Base-by-base conservation (phyloP, 2,888 invertebrate genomes). In the Lepidochrysops patricia region DNA sequence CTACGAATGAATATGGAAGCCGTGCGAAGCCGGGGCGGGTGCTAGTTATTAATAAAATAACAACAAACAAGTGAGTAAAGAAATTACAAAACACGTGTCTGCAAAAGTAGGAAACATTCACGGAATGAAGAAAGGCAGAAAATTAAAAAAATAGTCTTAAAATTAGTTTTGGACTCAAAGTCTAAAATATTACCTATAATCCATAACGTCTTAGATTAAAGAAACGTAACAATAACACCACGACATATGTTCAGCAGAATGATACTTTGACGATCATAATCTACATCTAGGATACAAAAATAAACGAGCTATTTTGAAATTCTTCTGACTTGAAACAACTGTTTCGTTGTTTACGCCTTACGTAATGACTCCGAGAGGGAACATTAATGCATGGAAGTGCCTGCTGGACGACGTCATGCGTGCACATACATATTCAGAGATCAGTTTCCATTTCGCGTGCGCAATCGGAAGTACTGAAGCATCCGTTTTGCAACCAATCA, bases 341-440 rank as follows among this genome's bases (percentile, higher is more conserved):
- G 34, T n/a, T 23, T 34, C n/a, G 19, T 57, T 57, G 57, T 57
- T 23, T n/a, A 37, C 15, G 43, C 15, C 15, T 26, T 27, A 15
- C 27, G 23, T 13, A 43, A 34, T 57, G 60, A 64, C 65, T 66
- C 67, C 63, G 66, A 71, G 70, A 68, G 70, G 61, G 68, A 69
- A 70, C 67, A 61, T 64, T 64, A 61, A 63, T 68, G 70, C 69
- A 66, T 72, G 71, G 76, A 76, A 76, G 72, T 73, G 69, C 43
- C 37, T 43, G 72, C 67, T 69, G 70, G 68, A 66, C 66, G 69
- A 70, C 72, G 64, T 65, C 72, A 71, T 72, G 75, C 75, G 75
- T 79, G 76, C 73, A 71, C 79, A 85, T 85, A 72, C 80, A 87
- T 86, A 87, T 87, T 86, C 85, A 86, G 84, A 86, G 82, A 84